A percentile compares a stretch with the other conserved stretches of the same genome.
Conservation (phyloP, 2,888 invertebrate species). For the Nemotelus nigrinus region DNA sequence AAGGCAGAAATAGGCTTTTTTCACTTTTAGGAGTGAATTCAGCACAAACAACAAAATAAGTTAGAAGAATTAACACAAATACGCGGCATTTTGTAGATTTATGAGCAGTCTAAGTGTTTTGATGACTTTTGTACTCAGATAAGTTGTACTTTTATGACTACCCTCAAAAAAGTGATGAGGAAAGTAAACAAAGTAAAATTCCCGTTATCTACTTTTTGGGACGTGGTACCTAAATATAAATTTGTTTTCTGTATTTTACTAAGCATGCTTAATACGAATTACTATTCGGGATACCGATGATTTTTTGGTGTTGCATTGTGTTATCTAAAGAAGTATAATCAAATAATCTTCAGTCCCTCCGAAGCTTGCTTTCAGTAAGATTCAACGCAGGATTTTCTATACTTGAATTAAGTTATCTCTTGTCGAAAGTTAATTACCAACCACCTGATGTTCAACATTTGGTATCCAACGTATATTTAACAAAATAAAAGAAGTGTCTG, state of each 20-base stretch:
- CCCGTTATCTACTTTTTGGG: neutral
- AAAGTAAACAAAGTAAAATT: conserved; percentile 12
- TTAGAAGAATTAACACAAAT: neutral
- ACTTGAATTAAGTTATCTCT: too few relatives aligned
- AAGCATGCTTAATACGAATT: neutral
- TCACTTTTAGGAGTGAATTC: conserved; percentile 2
- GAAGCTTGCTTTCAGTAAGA: too few relatives aligned
- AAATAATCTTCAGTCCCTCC: too few relatives aligned
- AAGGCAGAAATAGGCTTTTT: neutral
- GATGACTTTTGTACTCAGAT: neutral
- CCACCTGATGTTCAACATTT: too few relatives aligned
- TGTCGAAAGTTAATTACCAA: too few relatives aligned
- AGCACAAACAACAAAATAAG: conserved; percentile 11
- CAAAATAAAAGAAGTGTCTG: too few relatives aligned
- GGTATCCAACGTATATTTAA: too few relatives aligned
- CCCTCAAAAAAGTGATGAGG: neutral
- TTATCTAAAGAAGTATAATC: too few relatives aligned
- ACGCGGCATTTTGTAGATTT: neutral
- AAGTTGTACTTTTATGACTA: neutral
- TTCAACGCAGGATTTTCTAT: too few relatives aligned
- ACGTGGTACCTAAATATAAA: conserved; percentile 3
- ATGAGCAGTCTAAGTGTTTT: neutral
- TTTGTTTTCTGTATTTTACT: too few relatives aligned
- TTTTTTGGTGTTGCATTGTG: too few relatives aligned
- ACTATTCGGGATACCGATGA: neutral